Base-by-base conservation (phyloP, 2,113 vertebrate species). In the Takifugu bimaculatus region DNA sequence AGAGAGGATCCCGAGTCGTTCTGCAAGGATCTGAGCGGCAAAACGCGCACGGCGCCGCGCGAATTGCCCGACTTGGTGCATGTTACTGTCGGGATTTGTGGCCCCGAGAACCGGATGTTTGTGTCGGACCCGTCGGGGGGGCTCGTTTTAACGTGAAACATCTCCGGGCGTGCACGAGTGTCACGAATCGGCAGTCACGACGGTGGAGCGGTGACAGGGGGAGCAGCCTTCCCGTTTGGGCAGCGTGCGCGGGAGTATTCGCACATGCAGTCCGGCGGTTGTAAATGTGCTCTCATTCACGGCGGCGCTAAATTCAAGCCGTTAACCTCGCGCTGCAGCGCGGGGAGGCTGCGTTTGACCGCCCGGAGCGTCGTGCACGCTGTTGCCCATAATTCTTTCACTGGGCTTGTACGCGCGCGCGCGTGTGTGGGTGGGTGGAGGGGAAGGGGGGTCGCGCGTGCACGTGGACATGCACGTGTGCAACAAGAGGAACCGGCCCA, bases 151-250 rank as follows among this genome's bases (percentile, higher is more conserved):
- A 51, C 48, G 44, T 49, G 44, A 9, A 58, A 67, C 62, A 28
- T 69, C 61, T 50, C 60, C 29, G 48, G 45, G 47, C 27, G 50
- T 58, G 58, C 28, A 53, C 65, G 50, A 49, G 63, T 78, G 76
- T 78, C 81, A 83, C 79, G 68, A 88, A 78, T 72, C 64, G 65
- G 43, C 71, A 85, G 78, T 85, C 86, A 86, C 71, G 85, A 88
- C 80, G 52, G 71, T 71, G 12, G 70, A 57, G 59, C 66, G 74
- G 52, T 62, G 54, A 65, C 42, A 65, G 65, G 59, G 66, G 69
- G 61, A 75, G 63, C 65, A 12, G 10, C 42, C 72, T 53, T 67
- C 72, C 53, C 60, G 5, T 57, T 26, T 56, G 57, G 51, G 65
- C 68, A 56, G 63, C 57, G 68, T 60, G 75, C 60, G 66, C 42